Evolutionary conservation across 1,140 invertebrate species (phyloP).

Genomic region (Hycleus phaleratus): DNA sequence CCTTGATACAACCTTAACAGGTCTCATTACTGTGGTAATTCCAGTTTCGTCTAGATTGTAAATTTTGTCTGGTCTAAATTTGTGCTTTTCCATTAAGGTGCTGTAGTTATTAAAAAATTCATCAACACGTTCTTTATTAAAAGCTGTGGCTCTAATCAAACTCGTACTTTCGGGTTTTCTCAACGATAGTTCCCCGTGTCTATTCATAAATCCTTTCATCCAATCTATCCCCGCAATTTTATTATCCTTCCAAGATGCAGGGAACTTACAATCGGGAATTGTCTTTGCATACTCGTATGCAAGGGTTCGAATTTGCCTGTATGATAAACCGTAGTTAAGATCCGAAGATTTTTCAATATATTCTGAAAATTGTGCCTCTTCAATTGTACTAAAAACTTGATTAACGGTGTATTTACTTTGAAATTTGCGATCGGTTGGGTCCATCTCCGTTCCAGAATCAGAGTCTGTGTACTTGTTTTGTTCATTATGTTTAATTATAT

Average conservation of each 20-base stretch:
- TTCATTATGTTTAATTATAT: too few relatives aligned
- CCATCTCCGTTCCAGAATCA: too few relatives aligned
- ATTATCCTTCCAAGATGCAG: background rate
- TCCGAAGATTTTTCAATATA: conserved; percentile 18
- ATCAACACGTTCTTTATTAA: conserved; percentile 30
- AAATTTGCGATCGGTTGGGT: conserved; percentile 6
- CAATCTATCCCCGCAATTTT: conserved; percentile 15
- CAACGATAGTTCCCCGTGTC: conserved; percentile 28
- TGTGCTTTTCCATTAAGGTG: background rate
- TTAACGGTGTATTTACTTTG: conserved; percentile 16
- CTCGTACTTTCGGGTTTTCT: conserved; percentile 34
- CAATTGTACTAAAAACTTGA: conserved; percentile 17
- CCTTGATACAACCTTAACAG: conserved; percentile 31
- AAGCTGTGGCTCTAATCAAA: conserved; percentile 30
- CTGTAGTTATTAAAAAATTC: conserved; percentile 16
- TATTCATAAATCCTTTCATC: conserved; percentile 15
- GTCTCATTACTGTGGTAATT: conserved; percentile 42
- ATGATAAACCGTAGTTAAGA: conserved; percentile 10
- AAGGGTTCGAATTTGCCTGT: conserved; percentile 4
- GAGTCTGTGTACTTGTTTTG: too few relatives aligned
- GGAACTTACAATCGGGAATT: background rate
- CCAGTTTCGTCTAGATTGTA: conserved; percentile 43
- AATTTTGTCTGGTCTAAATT: conserved; percentile 25
- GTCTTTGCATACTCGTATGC: conserved; percentile 15
- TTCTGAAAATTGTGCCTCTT: conserved; percentile 15